Percentiles rank a stretch among this genome's conserved stretches.
These are phyloP conservation scores for Ptychobarbus kaznakovi DNA, from an alignment of 2,797 vertebrate species.

Conservation along the genomic window DNA sequence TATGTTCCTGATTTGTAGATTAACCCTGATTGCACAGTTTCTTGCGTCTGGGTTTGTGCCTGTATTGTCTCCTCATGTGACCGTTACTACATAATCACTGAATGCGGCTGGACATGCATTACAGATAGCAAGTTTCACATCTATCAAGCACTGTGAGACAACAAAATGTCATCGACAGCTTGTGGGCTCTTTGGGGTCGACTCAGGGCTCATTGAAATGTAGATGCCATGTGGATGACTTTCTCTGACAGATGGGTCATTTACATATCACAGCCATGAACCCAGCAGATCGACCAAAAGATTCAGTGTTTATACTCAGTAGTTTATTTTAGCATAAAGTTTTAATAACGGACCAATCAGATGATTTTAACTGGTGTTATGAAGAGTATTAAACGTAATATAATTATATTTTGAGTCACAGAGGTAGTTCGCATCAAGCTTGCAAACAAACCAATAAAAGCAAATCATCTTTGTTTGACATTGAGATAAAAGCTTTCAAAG, in stretches of 20 bases:
- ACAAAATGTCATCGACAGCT: not conserved
- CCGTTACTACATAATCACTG: not conserved
- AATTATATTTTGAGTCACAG: not conserved
- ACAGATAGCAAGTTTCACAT: not conserved
- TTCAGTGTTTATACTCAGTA: conserved; percentile 9
- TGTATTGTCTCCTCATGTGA: not conserved
- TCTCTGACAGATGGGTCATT: conserved; percentile 33
- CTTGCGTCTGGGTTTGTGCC: not conserved
- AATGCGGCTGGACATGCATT: not conserved
- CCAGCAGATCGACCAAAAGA: not conserved
- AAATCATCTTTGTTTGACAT: not conserved
- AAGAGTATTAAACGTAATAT: not conserved
- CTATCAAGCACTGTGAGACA: not conserved
- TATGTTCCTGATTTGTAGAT: conserved; percentile 16
- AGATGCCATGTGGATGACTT: conserved; percentile 20
- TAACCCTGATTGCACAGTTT: conserved; percentile 7
- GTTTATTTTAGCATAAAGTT: not conserved
- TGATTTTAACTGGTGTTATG: not conserved
- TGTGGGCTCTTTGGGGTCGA: conserved; percentile 16
- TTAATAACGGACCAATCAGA: not conserved
- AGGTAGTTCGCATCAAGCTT: not conserved
- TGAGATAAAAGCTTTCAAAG: not conserved
- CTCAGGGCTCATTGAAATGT: conserved; percentile 3
- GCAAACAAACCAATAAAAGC: not conserved
- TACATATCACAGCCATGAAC: conserved; percentile 22